Base-by-base conservation (phyloP, 1,140 invertebrate species). In the Elysia chlorotica region DNA sequence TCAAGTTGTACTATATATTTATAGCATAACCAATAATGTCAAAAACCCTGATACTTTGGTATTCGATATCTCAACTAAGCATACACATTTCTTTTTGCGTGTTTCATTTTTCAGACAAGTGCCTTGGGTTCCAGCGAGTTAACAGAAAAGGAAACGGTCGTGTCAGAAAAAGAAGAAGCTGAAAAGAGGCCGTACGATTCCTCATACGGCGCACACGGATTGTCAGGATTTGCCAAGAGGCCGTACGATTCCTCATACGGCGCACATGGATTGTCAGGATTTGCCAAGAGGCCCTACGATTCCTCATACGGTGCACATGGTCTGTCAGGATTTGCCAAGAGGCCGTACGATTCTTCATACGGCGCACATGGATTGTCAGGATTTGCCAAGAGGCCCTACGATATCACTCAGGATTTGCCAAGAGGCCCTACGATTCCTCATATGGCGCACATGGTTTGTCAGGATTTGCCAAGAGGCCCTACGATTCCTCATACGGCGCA, bases 341-440 rank as follows among this genome's bases (percentile, higher is more conserved):
- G 69, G 6, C 36, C 37, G 4, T 71, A 63, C 35, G 69, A 71
- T 48, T 56, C 48, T n/a, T 59, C 67, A 41, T 38, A 36, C 10
- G 65, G 48, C 23, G 35, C 53, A 2, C 33, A 53, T 21, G 69
- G 69, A 25, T 5, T 67, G 2, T 37, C 41, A 5, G 69, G 65
- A 48, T 62, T 66, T 48, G 65, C 63, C 14, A 71, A 75, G 38
- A 23, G 74, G 14, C 68, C 75, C 25, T 74, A 76, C 37, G 73
- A 78, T 59, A 66, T 72, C 2, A 68, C 74, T 31, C 59, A 21
- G 73, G 77, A 36, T 78, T 76, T 41, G 69, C 70, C 30, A 76
- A 78, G 38, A 59, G 74, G 5, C 68, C 61, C 0, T 62, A 76
- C 30, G 69, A 78, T 30, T 66, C 61, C 25, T 74, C 74, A n/a